These are phyloP conservation scores for Caenorhabditis briggsae DNA, from an alignment of 1,140 invertebrate genomes.

Conservation along the genomic window DNA sequence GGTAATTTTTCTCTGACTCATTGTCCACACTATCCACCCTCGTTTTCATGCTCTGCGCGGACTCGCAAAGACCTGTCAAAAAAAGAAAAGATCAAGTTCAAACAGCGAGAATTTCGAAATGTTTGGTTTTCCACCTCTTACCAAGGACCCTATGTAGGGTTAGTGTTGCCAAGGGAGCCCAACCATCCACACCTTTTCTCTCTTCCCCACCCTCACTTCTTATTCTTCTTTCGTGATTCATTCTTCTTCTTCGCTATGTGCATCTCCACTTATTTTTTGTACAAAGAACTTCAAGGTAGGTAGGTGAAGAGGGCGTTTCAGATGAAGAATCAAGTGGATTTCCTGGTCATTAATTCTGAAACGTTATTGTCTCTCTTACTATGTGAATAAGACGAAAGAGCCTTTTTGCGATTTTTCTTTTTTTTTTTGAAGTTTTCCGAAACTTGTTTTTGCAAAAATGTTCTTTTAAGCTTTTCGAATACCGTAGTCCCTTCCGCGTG, in stretches of 20 bases:
- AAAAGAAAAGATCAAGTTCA: conserved; percentile 38
- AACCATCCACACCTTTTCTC: background rate
- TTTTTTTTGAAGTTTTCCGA: background rate
- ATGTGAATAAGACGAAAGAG: conserved; percentile 5
- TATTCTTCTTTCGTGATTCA: background rate
- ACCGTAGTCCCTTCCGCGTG: too few species aligned
- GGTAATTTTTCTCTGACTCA: conserved; percentile 15
- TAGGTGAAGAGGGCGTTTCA: background rate
- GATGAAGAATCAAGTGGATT: background rate
- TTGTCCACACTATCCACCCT: conserved; percentile 41
- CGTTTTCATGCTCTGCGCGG: conserved; percentile 33
- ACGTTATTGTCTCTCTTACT: conserved; percentile 17
- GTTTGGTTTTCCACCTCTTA: background rate
- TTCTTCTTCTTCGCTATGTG: conserved; percentile 9
- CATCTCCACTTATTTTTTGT: conserved; percentile 47
- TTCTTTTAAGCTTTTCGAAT: too few species aligned
- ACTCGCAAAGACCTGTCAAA: conserved; percentile 32
- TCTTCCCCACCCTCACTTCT: background rate
- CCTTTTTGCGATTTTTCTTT: background rate
- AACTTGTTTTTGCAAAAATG: background rate
- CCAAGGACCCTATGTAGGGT: background rate
- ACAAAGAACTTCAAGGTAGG: conserved; percentile 48
- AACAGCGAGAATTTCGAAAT: conserved; percentile 51
- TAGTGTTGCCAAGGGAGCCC: conserved; percentile 20
- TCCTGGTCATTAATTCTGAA: conserved; percentile 48